A percentile compares a stretch with the other conserved stretches of the same genome.
phyloP scores from a whole-genome alignment of 2,888 invertebrate species.

The Unio pictorum region DNA sequence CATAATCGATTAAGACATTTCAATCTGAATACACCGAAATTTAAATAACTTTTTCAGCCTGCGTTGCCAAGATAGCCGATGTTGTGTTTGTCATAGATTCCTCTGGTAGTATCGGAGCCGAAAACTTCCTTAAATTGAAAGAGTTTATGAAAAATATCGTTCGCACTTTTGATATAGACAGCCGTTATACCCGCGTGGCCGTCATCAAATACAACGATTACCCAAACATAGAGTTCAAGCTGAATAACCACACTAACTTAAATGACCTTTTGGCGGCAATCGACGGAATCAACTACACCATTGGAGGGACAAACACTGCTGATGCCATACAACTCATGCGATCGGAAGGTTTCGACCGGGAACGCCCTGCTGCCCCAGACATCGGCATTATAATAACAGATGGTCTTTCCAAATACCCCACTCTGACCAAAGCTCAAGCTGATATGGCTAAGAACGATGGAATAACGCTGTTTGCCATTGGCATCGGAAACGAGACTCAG shows the following conservation, averaged over 20 bases:
- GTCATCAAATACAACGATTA: conserved; percentile 39
- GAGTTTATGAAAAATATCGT: conserved; percentile 26
- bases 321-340: conserved; percentile 43
- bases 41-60: conserved; percentile 16
- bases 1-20: too few species aligned
- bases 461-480: conserved; percentile 33
- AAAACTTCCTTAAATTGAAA: conserved; percentile 22
- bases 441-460: conserved; percentile 26
- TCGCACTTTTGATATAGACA: conserved; percentile 20
- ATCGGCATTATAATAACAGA: conserved; percentile 34
- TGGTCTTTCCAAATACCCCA: conserved; percentile 31
- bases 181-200: conserved; percentile 19
- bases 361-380: conserved; percentile 30
- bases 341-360: conserved; percentile 29
- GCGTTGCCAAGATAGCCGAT: conserved; percentile 26
- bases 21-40: too few species aligned
- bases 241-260: conserved; percentile 29
- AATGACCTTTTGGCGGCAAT: conserved; percentile 38
- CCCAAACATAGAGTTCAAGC: conserved; percentile 39
- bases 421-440: conserved; percentile 21
- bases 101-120: conserved; percentile 29
- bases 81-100: conserved; percentile 29
- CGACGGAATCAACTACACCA: conserved; percentile 26
- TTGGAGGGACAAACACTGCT: conserved; percentile 49
- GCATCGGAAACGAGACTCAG: conserved; percentile 30